Base-by-base conservation (phyloP, 2,113 vertebrate species). In the Amblyornis subalaris region DNA sequence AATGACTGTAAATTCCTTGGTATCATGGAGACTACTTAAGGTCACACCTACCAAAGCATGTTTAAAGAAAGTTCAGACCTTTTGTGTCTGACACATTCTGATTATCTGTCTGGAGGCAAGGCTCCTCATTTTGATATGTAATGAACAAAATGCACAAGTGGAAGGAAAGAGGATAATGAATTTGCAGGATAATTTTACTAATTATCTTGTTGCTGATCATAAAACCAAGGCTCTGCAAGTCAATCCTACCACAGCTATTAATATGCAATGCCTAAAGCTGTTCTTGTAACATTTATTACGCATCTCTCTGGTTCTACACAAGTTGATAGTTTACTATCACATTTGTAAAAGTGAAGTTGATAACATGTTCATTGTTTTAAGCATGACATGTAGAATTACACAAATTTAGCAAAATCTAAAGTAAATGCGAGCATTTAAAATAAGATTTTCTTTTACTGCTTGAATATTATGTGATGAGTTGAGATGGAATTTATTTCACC, bases 111-210 rank as follows among this genome's bases (percentile, higher is more conserved):
- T 85, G 65, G 88, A 95, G 93, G 83, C 66, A 89, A 93, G 96
- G 61, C 65, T 97, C 91, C 91, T 94, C 80, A 70, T 96, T 97
- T 96, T 96, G 92, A 76, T 95, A 83, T 57, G 88, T 95, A 96
- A 94, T 97, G 96, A 96, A 92, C 95, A 93, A 95, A 96, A 96
- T 89, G 82, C 90, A 94, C 93, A 96, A 96, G 89, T 97, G 94
- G 91, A 96, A 96, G 90, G 96, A 96, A 96, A 97, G 90, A 96
- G 94, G 96, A 94, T 97, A 96, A 96, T 97, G 94, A 96, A 96
- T 97, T 97, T 94, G 77, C 71, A 73, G 89, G 91, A 93, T 97
- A 96, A 97, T 97, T 97, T 95, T 91, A 89, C 95, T 97, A 96
- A 97, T 97, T 96, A 96, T 93, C 93, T 74, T 81, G 85, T 97